phyloP scores from a whole-genome alignment of 2,113 vertebrate species.

The Rhinoptilus africanus region DNA sequence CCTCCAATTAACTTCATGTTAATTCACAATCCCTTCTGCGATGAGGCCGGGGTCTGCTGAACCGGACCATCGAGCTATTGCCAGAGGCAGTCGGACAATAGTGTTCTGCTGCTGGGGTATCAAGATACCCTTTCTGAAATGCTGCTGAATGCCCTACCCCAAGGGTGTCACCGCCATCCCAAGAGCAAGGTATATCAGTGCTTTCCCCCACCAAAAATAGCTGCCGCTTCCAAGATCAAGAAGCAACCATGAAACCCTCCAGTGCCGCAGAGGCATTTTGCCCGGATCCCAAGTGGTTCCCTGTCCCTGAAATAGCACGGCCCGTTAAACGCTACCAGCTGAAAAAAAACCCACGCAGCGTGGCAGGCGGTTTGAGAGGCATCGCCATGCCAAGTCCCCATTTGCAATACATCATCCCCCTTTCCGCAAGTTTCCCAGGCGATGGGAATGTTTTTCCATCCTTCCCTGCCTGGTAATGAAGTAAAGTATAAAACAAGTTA shows the following conservation, averaged over 20 bases:
- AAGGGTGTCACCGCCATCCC: not conserved
- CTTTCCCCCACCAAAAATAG: accelerated
- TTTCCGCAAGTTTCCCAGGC: not conserved
- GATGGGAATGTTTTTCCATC: slow-evolving; percentile 9
- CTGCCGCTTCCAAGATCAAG: not conserved
- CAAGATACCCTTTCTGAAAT: not conserved
- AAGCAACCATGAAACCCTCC: not conserved
- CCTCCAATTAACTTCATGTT: not conserved
- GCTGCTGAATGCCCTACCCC: not conserved
- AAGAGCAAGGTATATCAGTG: not conserved
- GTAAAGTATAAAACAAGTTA: not conserved
- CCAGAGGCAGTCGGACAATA: not conserved
- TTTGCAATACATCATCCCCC: not conserved
- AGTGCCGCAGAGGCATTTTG: not conserved
- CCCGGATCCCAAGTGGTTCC: not conserved
- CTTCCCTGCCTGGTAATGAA: slow-evolving; percentile 20
- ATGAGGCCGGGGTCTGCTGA: accelerated
- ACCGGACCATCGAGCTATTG: not conserved
- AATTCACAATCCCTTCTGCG: not conserved
- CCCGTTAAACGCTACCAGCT: not conserved
- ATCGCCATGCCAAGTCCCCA: not conserved
- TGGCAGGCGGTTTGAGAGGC: not conserved
- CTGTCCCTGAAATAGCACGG: not conserved
- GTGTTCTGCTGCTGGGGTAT: not conserved
- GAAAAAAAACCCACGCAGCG: not conserved